phyloP scores from a whole-genome alignment of 2,113 vertebrate species.

The Porphyrio hochstetteri region DNA sequence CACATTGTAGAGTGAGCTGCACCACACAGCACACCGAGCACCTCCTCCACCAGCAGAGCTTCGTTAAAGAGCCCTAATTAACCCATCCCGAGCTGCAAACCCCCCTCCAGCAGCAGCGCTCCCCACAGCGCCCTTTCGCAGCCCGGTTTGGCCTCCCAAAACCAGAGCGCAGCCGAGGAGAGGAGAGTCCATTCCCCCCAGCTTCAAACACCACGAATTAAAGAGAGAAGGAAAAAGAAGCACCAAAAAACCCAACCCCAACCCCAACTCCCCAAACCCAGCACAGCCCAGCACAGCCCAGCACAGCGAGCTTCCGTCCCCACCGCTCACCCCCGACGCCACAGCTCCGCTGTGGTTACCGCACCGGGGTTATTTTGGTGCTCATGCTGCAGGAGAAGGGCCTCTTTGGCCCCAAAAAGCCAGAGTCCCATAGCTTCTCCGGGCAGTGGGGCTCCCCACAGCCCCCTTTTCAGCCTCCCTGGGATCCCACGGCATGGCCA shows the following conservation, averaged over 20 bases:
- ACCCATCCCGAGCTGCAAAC: background rate
- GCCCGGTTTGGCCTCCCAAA: background rate
- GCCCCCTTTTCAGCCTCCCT: background rate
- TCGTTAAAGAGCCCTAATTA: background rate
- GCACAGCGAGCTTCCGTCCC: background rate
- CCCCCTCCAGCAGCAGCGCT: background rate
- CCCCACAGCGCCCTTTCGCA: background rate
- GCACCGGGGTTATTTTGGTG: background rate
- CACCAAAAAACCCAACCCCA: too few relatives aligned
- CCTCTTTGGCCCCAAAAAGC: background rate
- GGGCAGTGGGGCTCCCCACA: background rate
- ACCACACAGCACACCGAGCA: fast-evolving
- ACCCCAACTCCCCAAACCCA: too few relatives aligned
- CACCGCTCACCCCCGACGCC: background rate
- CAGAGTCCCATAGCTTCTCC: too few relatives aligned
- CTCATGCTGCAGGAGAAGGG: background rate
- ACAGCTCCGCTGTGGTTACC: background rate
- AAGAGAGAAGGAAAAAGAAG: too few relatives aligned
- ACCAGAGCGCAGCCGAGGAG: too few relatives aligned
- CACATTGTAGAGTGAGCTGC: background rate
- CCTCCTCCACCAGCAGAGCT: background rate
- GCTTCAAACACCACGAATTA: too few relatives aligned
- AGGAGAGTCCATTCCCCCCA: background rate
- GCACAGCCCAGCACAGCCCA: background rate
- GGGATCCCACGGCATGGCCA: fast-evolving